Conservation (phyloP, 1,140 invertebrate species). For the Mizuhopecten yessoensis region DNA sequence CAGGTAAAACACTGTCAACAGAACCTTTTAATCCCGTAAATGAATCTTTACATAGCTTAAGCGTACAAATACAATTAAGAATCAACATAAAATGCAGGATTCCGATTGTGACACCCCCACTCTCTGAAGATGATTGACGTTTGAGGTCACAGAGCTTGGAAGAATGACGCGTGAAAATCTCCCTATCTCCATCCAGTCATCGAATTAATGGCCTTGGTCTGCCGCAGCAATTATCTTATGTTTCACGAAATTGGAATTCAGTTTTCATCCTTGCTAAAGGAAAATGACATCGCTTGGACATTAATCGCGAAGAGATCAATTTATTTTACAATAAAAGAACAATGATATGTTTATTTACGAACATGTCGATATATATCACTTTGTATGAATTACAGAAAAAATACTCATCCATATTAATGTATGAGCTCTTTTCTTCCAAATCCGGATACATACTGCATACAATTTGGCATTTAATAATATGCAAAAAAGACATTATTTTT, state of each 20-base stretch:
- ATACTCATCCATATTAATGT: no score
- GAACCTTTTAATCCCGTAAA: background rate
- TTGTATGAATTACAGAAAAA: no score
- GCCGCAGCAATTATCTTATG: background rate
- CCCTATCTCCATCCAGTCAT: background rate
- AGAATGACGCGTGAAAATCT: background rate
- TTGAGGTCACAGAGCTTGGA: background rate
- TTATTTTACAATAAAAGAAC: no score
- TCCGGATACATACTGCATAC: no score
- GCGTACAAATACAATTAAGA: background rate
- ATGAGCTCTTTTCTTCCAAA: no score
- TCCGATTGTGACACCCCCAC: background rate
- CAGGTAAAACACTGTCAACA: background rate
- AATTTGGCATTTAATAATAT: no score
- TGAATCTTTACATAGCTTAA: background rate
- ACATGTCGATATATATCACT: no score
- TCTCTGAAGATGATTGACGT: conserved; percentile 9
- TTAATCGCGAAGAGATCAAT: background rate
- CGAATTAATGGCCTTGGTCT: background rate
- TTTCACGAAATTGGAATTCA: background rate
- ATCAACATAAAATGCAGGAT: background rate
- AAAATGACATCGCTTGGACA: background rate
- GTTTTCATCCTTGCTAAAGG: background rate
- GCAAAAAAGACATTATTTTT: no score
- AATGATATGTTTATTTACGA: no score